Evolutionary conservation across 1,140 invertebrate genomes (phyloP), one percentile per base, ranked within the genome.

Genomic region (Planococcus citri): DNA sequence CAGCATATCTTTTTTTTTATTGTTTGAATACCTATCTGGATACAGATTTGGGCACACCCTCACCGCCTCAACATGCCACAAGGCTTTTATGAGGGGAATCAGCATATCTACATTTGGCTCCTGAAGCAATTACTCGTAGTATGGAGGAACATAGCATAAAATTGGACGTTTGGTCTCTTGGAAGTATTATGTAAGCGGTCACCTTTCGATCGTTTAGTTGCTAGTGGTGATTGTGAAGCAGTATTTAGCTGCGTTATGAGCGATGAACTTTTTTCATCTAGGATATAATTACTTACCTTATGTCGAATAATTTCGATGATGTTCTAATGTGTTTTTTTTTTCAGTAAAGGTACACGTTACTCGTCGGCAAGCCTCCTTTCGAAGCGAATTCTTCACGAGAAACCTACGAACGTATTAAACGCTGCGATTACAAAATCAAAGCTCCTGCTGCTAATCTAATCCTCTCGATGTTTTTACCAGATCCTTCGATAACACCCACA

Each of bases 101-200:
- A n/a, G n/a, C n/a, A n/a, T n/a, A n/a, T n/a, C n/a, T n/a, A n/a
- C n/a, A n/a, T n/a, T n/a, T n/a, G n/a, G n/a, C n/a, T n/a, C n/a
- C n/a, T n/a, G n/a, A n/a, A n/a, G n/a, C n/a, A n/a, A n/a, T n/a
- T n/a, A n/a, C n/a, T n/a, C n/a, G n/a, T n/a, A n/a, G n/a, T 75
- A 97, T 98, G 75, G 95, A 95, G 9, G 95, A 95, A 14, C 95
- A 98, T 80, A 94, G 98, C 94, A 98, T 78, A 95, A 93, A 14
- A 97, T 88, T 78, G 93, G 95, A 98, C 79, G 86, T 97, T 67
- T 98, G 95, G 95, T 95, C 94, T 29, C 86, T 97, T 75, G 95
- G 95, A 3, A 97, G 91, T 78, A 92, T 94, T 73, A 91, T 94
- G 91, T 81, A 75, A 78, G 78, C 76, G 71, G 17, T n/a, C n/a